Conservation (phyloP, 1,140 invertebrate genomes). For the Tetranychus cinnabarinus region DNA sequence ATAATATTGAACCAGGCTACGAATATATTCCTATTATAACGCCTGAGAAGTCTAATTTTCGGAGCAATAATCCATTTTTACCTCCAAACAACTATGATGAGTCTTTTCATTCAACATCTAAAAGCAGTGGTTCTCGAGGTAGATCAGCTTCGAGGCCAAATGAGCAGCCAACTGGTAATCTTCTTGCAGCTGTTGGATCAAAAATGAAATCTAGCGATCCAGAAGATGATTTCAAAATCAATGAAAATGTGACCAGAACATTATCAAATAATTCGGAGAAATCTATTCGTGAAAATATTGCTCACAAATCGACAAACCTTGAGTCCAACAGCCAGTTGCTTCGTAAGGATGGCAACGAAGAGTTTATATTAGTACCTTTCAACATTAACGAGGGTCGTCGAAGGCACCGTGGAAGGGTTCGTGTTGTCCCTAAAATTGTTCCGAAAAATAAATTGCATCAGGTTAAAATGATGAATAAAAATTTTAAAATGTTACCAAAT, state of each 20-base stretch:
- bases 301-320: too few relatives aligned
- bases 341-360: background rate
- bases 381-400: background rate
- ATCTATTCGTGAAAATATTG: background rate
- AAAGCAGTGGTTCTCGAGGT: background rate
- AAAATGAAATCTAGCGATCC: too few relatives aligned
- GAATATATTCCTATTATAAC: conserved; percentile 3
- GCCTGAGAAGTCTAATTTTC: background rate
- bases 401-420: background rate
- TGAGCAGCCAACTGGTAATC: too few relatives aligned
- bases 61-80: too few relatives aligned
- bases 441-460: background rate
- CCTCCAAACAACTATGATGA: too few relatives aligned
- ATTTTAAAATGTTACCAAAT: background rate
- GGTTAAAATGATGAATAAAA: background rate
- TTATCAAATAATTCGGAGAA: too few relatives aligned
- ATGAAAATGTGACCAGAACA: too few relatives aligned
- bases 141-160: background rate
- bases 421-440: background rate
- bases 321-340: too few relatives aligned
- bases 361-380: background rate
- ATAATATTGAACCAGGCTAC: background rate
- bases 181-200: too few relatives aligned
- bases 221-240: too few relatives aligned
- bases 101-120: background rate